Percentiles rank a stretch among this genome's conserved stretches.
Evolutionary conservation across 1,140 invertebrate genomes (phyloP).

Genomic region (Drosophila teissieri): DNA sequence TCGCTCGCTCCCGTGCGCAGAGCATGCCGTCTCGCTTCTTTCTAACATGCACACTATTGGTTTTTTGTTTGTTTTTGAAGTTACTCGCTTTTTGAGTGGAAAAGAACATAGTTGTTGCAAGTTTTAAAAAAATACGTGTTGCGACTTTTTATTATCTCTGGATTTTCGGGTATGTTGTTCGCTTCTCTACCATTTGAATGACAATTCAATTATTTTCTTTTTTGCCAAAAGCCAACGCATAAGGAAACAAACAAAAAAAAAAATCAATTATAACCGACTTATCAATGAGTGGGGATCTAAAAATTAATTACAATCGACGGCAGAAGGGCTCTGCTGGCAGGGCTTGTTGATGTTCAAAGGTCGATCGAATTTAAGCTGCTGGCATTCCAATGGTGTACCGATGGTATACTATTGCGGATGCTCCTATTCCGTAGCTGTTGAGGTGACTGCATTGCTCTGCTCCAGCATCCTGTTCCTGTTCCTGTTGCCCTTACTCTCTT

Average conservation of each 20-base stretch:
- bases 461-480: background rate
- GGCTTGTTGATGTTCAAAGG: background rate
- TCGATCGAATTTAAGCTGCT: background rate
- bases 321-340: background rate
- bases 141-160: slow-evolving; percentile 26
- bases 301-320: slow-evolving; percentile 8
- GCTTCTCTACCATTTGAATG: no score
- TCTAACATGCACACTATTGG: slow-evolving; percentile 7
- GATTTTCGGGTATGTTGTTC: slow-evolving; percentile 1
- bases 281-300: slow-evolving; percentile 6
- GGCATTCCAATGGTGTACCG: background rate
- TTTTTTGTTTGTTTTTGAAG: no score
- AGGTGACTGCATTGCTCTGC: background rate
- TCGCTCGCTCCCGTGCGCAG: slow-evolving; percentile 12
- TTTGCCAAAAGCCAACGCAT: slow-evolving; percentile 5
- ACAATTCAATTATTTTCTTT: background rate
- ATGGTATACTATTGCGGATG: background rate
- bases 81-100: background rate
- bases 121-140: slow-evolving; percentile 23
- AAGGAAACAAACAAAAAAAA: slow-evolving; percentile 21
- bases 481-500: background rate
- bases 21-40: slow-evolving; percentile 15
- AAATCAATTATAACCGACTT: slow-evolving; percentile 32
- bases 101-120: slow-evolving; percentile 10
- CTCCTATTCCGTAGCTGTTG: background rate